These are phyloP conservation scores for Himalopsyche tibetana DNA, from an alignment of 2,888 invertebrate species.

Conservation along the genomic window DNA sequence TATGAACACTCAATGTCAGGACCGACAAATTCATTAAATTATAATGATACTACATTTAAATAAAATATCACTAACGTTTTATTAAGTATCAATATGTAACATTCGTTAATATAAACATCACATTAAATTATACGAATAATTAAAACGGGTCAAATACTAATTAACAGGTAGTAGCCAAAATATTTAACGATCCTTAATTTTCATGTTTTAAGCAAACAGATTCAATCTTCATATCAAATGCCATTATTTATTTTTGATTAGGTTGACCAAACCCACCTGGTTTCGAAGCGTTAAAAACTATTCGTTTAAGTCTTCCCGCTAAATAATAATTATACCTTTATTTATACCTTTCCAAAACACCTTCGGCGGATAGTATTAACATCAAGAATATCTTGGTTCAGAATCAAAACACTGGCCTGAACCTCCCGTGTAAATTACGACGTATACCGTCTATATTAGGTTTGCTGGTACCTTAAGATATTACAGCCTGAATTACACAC, in stretches of 20 bases:
- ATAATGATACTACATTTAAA: too few relatives aligned
- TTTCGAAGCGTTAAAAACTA: conserved; percentile 17
- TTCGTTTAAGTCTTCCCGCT: conserved; percentile 16
- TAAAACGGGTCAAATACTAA: too few relatives aligned
- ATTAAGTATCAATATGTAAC: too few relatives aligned
- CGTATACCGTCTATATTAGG: conserved; percentile 28
- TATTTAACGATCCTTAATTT: too few relatives aligned
- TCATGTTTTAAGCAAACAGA: not conserved
- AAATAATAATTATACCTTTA: conserved; percentile 33
- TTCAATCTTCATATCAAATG: not conserved
- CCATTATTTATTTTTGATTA: conserved; percentile 37
- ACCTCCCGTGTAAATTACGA: conserved; percentile 36
- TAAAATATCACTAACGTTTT: too few relatives aligned
- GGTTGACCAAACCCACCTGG: conserved; percentile 35
- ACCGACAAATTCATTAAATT: too few relatives aligned
- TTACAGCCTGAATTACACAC: not conserved
- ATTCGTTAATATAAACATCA: too few relatives aligned
- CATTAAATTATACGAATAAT: too few relatives aligned
- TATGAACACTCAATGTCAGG: too few relatives aligned
- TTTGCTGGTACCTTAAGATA: not conserved
- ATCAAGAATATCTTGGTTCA: conserved; percentile 29
- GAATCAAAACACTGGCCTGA: conserved; percentile 2
- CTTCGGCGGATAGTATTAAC: conserved; percentile 43
- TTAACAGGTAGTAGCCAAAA: too few relatives aligned
- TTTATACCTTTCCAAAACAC: conserved; percentile 39